These are phyloP conservation scores for Medauroidea extradentata DNA, from an alignment of 1,140 invertebrate species.

Conservation along the genomic window DNA sequence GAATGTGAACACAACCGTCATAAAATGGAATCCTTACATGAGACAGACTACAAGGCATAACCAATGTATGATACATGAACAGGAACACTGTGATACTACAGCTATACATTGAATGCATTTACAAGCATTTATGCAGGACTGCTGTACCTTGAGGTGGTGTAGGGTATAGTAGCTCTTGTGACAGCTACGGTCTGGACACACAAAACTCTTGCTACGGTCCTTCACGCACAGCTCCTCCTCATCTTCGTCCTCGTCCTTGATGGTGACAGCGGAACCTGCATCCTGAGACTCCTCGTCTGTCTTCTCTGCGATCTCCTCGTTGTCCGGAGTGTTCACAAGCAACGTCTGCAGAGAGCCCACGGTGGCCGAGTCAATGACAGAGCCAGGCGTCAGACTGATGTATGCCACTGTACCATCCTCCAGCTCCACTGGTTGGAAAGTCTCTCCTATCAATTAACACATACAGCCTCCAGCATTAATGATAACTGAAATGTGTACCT, in stretches of 20 bases:
- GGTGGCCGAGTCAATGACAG: neutral
- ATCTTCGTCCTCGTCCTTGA: neutral
- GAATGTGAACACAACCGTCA: too few species aligned
- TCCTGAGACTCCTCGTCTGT: too few species aligned
- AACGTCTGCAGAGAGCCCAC: neutral
- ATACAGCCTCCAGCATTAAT: neutral
- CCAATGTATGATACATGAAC: too few species aligned
- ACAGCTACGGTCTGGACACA: slow-evolving; percentile 49
- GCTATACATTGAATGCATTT: neutral
- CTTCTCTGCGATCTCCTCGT: too few species aligned
- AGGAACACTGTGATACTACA: too few species aligned
- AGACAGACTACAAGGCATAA: too few species aligned
- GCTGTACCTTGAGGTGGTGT: slow-evolving; percentile 54
- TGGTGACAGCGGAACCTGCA: too few species aligned
- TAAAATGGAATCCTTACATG: too few species aligned
- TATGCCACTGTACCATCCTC: slow-evolving; percentile 12
- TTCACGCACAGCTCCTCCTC: neutral
- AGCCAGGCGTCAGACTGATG: neutral
- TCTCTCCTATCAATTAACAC: slow-evolving; percentile 1
- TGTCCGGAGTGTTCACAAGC: too few species aligned
- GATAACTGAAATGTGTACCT: too few species aligned
- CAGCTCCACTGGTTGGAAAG: slow-evolving; percentile 8
- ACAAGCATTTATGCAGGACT: slow-evolving; percentile 7
- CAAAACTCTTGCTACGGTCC: neutral
- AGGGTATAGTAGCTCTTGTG: slow-evolving; percentile 51